Base-by-base conservation (phyloP, 1,140 invertebrate species). In the Cydia amplana region DNA sequence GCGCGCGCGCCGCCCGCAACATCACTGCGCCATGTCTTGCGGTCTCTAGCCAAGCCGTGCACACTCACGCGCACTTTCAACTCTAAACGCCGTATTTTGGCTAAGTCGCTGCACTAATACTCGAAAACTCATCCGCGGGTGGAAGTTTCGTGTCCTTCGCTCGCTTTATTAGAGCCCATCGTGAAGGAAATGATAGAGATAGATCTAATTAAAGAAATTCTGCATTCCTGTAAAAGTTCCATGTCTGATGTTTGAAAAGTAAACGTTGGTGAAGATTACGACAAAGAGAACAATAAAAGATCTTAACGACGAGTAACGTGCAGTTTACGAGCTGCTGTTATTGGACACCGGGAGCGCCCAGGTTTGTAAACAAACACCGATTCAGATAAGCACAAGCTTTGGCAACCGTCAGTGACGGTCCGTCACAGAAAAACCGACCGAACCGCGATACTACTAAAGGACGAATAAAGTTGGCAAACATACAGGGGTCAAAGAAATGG, bases 31-130 rank as follows among this genome's bases (percentile, higher is more conserved):
- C 89, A 91, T 89, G 72, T 73, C 82, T 77, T 80, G 43, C 73
- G 78, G 73, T 76, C 49, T 67, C 67, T 67, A 23, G 55, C 46
- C 72, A 77, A 80, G 77, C 82, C 75, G 72, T 78, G 77, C 78
- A 90, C 86, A 80, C 86, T 86, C 82, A 90, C 86, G 78, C 82
- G 86, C 79, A 92, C 86, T 79, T 85, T 86, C 40, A 92, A 82
- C 83, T 91, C 83, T 49, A 84, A 82, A 73, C 85, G 91, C 74
- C 80, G 83, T 87, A 90, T 88, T 82, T 87, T 87, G 83, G 78
- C 74, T 74, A 25, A 77, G 28, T 77, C 76, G 67, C 75, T 23
- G 46, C 65, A 65, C 72, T 67, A 32, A 51, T 72, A 77, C 32
- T 40, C 18, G 23, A 72, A 74, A 36, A 63, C 5, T 23, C 67